Evolutionary conservation across 2,888 invertebrate species (phyloP).

Genomic region (Schizaphis graminum): DNA sequence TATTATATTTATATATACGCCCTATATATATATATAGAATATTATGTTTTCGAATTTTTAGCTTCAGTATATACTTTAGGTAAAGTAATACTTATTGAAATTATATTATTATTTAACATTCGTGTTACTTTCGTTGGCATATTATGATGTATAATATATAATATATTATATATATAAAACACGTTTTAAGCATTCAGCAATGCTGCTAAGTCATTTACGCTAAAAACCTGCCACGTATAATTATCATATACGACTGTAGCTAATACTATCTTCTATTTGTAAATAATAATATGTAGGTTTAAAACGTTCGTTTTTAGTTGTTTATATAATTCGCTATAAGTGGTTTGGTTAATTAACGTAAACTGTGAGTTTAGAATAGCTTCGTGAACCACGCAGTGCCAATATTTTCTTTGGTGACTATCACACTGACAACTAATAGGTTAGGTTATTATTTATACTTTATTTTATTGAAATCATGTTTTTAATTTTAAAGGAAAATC

Average conservation of each 20-base stretch:
- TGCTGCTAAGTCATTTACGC: neutral
- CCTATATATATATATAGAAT: neutral
- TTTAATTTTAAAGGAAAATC: no score
- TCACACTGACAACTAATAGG: neutral
- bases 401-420: neutral
- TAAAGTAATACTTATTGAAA: neutral
- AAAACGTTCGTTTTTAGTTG: neutral
- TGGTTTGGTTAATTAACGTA: neutral
- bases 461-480: no score
- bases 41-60: neutral
- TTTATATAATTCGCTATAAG: neutral
- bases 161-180: neutral
- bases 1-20: no score
- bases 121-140: conserved; percentile 19
- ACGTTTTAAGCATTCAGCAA: neutral
- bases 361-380: neutral
- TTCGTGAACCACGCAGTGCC: neutral
- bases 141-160: neutral
- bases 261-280: neutral
- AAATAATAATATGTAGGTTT: neutral
- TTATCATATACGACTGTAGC: neutral
- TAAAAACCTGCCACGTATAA: conserved; percentile 31
- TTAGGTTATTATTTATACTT: no score
- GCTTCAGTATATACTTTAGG: neutral
- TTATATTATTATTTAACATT: neutral